These are phyloP conservation scores for Cerceris rybyensis DNA, from an alignment of 2,888 invertebrate species.

Conservation along the genomic window DNA sequence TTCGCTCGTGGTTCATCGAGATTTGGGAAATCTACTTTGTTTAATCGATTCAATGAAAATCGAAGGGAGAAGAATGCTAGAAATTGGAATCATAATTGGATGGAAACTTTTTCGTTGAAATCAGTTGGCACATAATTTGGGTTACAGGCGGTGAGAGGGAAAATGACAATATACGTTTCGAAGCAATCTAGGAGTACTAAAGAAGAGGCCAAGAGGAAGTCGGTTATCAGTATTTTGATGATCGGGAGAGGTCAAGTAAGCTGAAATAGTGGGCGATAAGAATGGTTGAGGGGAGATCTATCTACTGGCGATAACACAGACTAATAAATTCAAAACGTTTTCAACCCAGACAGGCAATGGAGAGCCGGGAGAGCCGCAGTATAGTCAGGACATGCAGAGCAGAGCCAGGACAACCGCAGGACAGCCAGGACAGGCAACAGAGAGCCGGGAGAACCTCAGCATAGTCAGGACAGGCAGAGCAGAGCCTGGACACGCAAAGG, in stretches of 20 bases:
- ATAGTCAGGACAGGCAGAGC: no score
- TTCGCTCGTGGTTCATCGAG: not conserved
- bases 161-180: not conserved
- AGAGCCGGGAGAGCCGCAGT: no score
- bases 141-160: not conserved
- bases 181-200: not conserved
- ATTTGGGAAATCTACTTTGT: not conserved
- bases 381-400: no score
- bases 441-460: no score
- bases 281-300: not conserved
- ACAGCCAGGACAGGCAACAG: no score
- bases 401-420: no score
- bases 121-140: not conserved
- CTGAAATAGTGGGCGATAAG: slow-evolving; percentile 46
- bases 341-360: no score
- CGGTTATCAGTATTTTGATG: slow-evolving; percentile 49
- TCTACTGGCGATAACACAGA: no score
- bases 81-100: not conserved
- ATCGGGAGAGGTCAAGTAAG: slow-evolving; percentile 59
- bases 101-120: not conserved
- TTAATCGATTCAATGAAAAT: not conserved
- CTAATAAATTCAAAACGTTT: no score
- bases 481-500: no score
- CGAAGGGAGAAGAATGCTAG: not conserved
- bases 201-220: not conserved